Evolutionary conservation across 2,797 vertebrate species (phyloP), one percentile per base, ranked within the genome.

Genomic region (Huso huso): DNA sequence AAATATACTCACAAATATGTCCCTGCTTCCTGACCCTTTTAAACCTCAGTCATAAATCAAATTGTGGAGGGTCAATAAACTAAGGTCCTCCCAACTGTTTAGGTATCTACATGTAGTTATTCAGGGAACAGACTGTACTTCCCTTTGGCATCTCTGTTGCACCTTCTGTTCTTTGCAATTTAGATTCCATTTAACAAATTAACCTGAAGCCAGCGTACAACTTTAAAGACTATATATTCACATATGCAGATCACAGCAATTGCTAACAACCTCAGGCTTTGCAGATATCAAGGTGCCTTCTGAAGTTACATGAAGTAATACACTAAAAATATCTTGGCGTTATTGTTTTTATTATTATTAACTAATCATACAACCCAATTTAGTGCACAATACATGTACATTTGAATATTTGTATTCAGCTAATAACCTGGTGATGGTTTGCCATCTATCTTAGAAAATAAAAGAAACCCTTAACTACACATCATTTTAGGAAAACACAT

Each of bases 21-120:
- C 37, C 37, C 37, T 37, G 37, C 37, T 37, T 37, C 37, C 37
- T 60, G 51, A 37, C 58, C 66, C n/a, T 12, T 48, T 51, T 37
- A n/a, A 59, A 48, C 66, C 66, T 51, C 2, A 57, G 59, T 18
- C 23, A 68, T 68, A 63, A 68, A 63, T 68, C 67, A 68, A 52
- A 6, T 13, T 52, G 18, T 55, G 51, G 48, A 23, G 52, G 49
- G 51, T 48, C 62, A 57, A 53, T 63, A 55, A 68, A 37, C 49
- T 63, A 49, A 63, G 48, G 48, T 62, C 1, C n/a, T n/a, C 13
- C 37, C 9, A 6, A 62, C 13, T 62, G 61, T 62, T 62, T 37
- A 62, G 48, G 48, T 12, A 62, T 48, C 18, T 37, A 37, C 37
- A 37, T 66, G 65, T 10, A 61, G 37, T 55, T 49, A 63, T 68